These are phyloP conservation scores for Drosophila burlai DNA, from an alignment of 1,140 invertebrate genomes.

Conservation along the genomic window DNA sequence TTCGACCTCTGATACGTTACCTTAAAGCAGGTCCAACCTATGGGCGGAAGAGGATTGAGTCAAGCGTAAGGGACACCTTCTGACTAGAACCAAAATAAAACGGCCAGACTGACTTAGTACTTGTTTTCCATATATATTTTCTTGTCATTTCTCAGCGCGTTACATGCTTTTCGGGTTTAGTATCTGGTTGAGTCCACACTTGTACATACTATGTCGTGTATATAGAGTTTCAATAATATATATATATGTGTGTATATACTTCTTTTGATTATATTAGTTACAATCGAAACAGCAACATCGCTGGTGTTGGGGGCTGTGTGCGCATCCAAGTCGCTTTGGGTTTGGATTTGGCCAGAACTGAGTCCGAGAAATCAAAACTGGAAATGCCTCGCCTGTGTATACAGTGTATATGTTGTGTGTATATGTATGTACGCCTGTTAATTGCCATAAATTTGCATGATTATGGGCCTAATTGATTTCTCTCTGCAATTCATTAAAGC, in stretches of 20 bases:
- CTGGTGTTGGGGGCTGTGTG: conserved; percentile 25
- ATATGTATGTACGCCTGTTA: conserved; percentile 56
- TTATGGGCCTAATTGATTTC: conserved; percentile 41
- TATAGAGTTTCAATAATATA: conserved; percentile 53
- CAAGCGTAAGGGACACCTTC: background rate
- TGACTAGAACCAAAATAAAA: conserved; percentile 22
- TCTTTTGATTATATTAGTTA: conserved; percentile 77
- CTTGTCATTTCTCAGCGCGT: conserved; percentile 51
- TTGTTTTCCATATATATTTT: conserved; percentile 63
- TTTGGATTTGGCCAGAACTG: conserved; percentile 41
- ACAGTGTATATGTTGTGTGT: conserved; percentile 27
- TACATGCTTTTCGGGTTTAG: conserved; percentile 60
- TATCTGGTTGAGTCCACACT: conserved; percentile 54
- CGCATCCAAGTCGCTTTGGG: conserved; percentile 3
- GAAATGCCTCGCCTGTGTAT: conserved; percentile 42
- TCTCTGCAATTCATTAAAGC: conserved; percentile 73
- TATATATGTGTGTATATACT: conserved; percentile 56
- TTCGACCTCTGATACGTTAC: background rate
- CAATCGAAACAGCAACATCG: conserved; percentile 45
- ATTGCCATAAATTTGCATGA: conserved; percentile 36
- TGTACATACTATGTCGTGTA: conserved; percentile 67
- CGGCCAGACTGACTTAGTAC: conserved; percentile 11
- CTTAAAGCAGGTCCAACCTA: background rate
- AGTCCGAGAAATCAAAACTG: conserved; percentile 54
- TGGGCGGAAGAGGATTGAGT: too few species aligned